These are phyloP conservation scores for Dendrolimus pini DNA, from an alignment of 2,888 invertebrate species.

Conservation along the genomic window DNA sequence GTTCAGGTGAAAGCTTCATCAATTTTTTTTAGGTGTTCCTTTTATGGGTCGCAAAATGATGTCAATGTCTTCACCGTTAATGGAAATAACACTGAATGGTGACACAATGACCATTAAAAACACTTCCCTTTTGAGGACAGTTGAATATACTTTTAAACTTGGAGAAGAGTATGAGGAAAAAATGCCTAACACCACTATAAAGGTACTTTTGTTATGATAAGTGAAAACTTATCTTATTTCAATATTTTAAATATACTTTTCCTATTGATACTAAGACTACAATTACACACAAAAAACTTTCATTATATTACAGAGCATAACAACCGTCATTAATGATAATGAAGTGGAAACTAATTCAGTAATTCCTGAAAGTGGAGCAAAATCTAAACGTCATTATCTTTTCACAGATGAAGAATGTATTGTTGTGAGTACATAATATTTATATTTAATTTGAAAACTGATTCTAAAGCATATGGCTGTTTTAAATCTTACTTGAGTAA, in stretches of 20 bases:
- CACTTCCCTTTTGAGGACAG: constrained; percentile 73
- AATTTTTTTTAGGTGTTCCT: constrained; percentile 71
- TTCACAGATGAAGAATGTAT: constrained; percentile 61
- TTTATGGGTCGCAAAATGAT: constrained; percentile 81
- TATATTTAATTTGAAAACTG: constrained; percentile 9
- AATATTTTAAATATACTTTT: too few species aligned
- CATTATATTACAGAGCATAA: constrained; percentile 65
- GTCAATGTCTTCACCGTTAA: constrained; percentile 73
- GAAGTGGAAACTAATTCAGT: constrained; percentile 58
- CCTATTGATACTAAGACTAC: too few species aligned
- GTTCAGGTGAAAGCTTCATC: too few species aligned
- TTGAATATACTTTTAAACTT: constrained; percentile 71
- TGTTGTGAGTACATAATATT: constrained; percentile 35
- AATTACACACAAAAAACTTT: too few species aligned
- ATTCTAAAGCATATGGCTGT: too few species aligned
- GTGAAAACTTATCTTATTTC: too few species aligned
- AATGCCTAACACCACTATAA: constrained; percentile 73
- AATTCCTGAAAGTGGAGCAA: constrained; percentile 46
- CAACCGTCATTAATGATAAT: constrained; percentile 69
- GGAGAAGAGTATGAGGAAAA: constrained; percentile 80
- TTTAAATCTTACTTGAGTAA: background rate
- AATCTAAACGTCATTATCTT: constrained; percentile 52
- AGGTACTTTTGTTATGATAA: constrained; percentile 34
- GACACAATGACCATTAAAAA: constrained; percentile 77
- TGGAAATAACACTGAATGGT: constrained; percentile 75